phyloP scores from a whole-genome alignment of 1,140 invertebrate species.

The Sarcophaga peregrina region DNA sequence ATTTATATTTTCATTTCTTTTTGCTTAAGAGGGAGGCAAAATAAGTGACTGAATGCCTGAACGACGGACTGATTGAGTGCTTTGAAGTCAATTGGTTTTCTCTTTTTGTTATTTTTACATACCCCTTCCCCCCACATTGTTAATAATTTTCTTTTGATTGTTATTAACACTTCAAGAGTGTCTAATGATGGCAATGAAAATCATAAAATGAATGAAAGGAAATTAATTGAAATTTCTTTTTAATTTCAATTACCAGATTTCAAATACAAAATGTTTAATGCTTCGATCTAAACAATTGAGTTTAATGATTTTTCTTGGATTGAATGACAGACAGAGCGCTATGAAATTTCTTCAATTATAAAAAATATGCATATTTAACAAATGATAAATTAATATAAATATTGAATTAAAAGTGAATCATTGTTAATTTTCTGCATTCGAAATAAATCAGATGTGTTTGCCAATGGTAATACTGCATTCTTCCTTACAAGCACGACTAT shows the following conservation, averaged over 20 bases:
- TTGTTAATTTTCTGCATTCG: too few species aligned
- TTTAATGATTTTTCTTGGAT: not conserved
- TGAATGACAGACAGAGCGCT: not conserved
- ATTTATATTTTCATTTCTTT: not conserved
- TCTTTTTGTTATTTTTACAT: conserved; percentile 14
- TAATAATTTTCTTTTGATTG: not conserved
- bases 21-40: not conserved
- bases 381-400: not conserved
- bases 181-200: conserved; percentile 6
- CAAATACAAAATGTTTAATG: not conserved
- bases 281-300: not conserved
- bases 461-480: too few species aligned
- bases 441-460: too few species aligned
- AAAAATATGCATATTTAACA: not conserved
- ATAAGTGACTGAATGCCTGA: not conserved
- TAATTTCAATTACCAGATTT: not conserved
- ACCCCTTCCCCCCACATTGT: not conserved
- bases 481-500: too few species aligned
- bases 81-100: not conserved
- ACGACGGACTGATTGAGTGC: too few species aligned
- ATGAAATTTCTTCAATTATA: not conserved
- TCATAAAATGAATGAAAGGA: not conserved
- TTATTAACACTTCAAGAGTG: conserved; percentile 7
- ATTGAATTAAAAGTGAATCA: not conserved
- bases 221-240: not conserved